phyloP scores from a whole-genome alignment of 2,797 vertebrate genomes.

The Danio jaintianensis region DNA sequence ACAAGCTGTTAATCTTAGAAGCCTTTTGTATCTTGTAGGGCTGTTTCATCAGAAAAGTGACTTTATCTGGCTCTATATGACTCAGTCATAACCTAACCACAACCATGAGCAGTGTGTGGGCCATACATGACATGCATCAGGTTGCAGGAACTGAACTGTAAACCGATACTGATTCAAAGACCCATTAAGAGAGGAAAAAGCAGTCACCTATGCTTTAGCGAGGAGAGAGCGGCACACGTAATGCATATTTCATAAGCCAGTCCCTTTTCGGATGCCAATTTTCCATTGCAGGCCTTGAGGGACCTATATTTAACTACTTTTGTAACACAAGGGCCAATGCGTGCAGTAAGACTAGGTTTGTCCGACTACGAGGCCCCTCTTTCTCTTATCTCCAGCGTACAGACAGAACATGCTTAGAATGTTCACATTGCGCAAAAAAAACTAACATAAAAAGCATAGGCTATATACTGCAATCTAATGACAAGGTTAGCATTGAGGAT shows the following conservation, averaged over 20 bases:
- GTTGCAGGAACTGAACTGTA: not conserved
- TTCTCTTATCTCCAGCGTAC: conserved; percentile 4
- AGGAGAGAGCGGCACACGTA: not conserved
- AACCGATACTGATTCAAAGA: conserved; percentile 20
- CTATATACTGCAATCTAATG: conserved; percentile 47
- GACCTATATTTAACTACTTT: conserved; percentile 51
- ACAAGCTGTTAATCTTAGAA: not conserved
- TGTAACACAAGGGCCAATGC: conserved; percentile 14
- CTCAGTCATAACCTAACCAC: not conserved
- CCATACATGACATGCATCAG: not conserved
- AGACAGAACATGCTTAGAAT: conserved; percentile 9
- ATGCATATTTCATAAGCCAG: conserved; percentile 38
- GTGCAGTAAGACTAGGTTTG: not conserved
- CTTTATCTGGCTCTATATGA: not conserved
- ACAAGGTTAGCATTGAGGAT: conserved; percentile 90
- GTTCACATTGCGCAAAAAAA: not conserved
- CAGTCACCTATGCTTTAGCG: conserved; percentile 10
- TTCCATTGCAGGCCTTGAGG: conserved; percentile 14
- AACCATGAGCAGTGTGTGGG: not conserved
- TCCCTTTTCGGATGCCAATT: conserved; percentile 32
- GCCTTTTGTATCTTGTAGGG: not conserved
- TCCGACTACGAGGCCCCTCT: not conserved
- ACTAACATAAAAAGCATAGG: not conserved
- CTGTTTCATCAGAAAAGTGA: not conserved
- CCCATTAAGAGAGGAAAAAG: conserved; percentile 13